Evolutionary conservation across 2,888 invertebrate species (phyloP).

Genomic region (Fragum whitleyi): DNA sequence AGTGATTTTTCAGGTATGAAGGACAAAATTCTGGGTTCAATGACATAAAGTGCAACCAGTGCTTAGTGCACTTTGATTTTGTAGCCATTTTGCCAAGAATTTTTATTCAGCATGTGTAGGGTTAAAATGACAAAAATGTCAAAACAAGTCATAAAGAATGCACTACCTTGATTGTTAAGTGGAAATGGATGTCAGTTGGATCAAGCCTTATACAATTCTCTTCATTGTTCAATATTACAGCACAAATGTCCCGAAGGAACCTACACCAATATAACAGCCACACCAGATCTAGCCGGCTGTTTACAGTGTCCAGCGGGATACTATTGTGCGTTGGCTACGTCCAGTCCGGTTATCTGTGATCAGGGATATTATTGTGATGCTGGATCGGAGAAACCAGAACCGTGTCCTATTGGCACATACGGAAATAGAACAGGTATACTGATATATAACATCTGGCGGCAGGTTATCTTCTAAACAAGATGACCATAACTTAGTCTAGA

Average conservation of each 20-base stretch:
- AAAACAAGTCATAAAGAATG: too few species aligned
- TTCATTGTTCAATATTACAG: too few species aligned
- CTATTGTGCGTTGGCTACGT: conserved; percentile 80
- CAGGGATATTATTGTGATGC: conserved; percentile 80
- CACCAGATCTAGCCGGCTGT: conserved; percentile 77
- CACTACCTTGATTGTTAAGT: too few species aligned
- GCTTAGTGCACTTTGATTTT: too few species aligned
- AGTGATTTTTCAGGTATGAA: too few species aligned
- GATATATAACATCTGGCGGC: not conserved
- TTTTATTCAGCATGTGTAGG: too few species aligned
- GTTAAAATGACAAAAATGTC: too few species aligned
- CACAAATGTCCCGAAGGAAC: conserved; percentile 82
- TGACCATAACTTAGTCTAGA: not conserved
- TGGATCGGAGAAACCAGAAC: conserved; percentile 72
- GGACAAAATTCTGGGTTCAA: too few species aligned
- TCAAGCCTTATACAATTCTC: too few species aligned
- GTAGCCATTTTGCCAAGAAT: too few species aligned
- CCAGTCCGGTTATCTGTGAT: conserved; percentile 75
- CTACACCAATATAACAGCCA: conserved; percentile 76
- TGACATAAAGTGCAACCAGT: too few species aligned
- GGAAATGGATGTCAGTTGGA: too few species aligned
- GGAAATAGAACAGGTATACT: conserved; percentile 79
- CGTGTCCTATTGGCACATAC: conserved; percentile 83
- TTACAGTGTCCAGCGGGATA: conserved; percentile 78
- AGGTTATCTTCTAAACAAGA: not conserved